phyloP scores from a whole-genome alignment of 2,113 vertebrate species.

The Limanda limanda region DNA sequence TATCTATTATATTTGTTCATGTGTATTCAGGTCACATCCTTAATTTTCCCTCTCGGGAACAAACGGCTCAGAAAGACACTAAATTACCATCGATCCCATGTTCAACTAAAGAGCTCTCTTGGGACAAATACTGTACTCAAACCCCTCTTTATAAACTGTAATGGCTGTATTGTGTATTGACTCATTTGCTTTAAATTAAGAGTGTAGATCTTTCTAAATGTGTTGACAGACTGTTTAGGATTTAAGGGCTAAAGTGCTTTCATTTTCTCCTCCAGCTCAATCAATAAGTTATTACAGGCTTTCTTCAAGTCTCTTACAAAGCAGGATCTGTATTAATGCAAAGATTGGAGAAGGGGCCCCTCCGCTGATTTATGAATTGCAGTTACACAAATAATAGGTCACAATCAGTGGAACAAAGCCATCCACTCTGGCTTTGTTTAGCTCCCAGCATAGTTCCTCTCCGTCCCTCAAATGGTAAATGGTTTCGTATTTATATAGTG shows the following conservation, averaged over 20 bases:
- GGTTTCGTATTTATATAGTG: no score
- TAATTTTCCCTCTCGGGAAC: background rate
- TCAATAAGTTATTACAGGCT: constrained; percentile 67
- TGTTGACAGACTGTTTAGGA: constrained; percentile 39
- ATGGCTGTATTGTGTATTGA: constrained; percentile 15
- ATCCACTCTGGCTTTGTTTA: background rate
- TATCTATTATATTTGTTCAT: background rate
- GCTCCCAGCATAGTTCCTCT: background rate
- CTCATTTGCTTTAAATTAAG: constrained; percentile 38
- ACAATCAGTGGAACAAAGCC: background rate
- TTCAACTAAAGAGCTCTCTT: constrained; percentile 1
- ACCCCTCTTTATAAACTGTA: background rate
- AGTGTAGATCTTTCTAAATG: constrained; percentile 16
- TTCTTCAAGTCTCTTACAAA: constrained; percentile 28
- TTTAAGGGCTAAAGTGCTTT: constrained; percentile 26
- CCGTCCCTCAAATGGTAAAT: no score
- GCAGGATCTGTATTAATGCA: background rate
- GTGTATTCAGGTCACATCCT: background rate
- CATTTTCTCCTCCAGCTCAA: constrained; percentile 27
- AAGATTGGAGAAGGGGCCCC: constrained; percentile 9
- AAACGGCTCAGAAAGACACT: background rate
- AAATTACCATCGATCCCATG: background rate
- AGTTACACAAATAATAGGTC: background rate
- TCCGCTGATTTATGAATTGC: background rate
- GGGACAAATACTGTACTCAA: background rate